Conservation (phyloP, 2,113 vertebrate genomes). For the Podiceps cristatus region DNA sequence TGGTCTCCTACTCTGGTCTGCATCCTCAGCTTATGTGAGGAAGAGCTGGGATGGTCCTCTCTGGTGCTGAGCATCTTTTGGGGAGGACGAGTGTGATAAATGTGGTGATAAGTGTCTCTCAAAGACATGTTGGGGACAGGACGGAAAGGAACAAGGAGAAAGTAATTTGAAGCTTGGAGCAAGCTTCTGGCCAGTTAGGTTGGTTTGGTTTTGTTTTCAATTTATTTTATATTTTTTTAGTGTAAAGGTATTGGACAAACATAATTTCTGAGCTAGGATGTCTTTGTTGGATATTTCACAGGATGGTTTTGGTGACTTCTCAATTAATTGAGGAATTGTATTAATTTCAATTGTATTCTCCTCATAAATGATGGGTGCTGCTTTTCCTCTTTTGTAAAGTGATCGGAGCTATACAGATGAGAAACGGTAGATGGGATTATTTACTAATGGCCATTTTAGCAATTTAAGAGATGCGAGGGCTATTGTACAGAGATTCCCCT, state of each 20-base stretch:
- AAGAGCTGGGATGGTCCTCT: neutral
- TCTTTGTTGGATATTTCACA: neutral
- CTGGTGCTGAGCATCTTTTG: neutral
- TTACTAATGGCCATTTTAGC: neutral
- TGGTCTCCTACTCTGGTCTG: neutral
- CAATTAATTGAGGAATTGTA: neutral
- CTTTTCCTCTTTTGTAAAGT: neutral
- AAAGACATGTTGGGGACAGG: neutral
- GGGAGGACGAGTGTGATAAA: neutral
- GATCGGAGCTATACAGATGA: neutral
- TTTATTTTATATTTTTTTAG: no score
- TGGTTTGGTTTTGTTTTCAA: no score
- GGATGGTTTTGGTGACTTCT: neutral
- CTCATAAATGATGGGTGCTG: neutral
- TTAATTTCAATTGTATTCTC: neutral
- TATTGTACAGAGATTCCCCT: neutral
- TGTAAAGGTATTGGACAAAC: neutral
- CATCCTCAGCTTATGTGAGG: neutral
- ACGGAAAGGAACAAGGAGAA: neutral
- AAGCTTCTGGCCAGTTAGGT: neutral
- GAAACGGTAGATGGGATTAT: neutral
- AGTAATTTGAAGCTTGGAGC: neutral
- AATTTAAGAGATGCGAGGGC: neutral
- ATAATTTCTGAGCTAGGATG: neutral
- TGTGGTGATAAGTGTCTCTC: neutral